These are phyloP conservation scores for Tachina grossa DNA, from an alignment of 2,888 invertebrate genomes.

Conservation along the genomic window DNA sequence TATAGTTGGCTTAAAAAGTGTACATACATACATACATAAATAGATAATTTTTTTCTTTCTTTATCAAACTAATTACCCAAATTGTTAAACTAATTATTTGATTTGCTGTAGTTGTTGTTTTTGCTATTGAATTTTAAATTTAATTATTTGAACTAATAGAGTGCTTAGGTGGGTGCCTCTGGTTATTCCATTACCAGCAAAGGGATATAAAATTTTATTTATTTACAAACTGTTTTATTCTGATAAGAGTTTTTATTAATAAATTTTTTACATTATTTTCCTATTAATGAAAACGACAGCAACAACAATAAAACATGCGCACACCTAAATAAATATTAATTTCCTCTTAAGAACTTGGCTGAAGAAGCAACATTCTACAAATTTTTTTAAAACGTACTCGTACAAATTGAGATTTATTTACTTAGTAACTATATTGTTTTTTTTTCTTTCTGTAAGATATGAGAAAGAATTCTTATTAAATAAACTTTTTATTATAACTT, in stretches of 20 bases:
- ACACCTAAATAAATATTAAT: conserved; percentile 79
- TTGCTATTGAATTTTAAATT: conserved; percentile 76
- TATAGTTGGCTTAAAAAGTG: conserved; percentile 37
- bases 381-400: background rate
- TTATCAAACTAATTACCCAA: conserved; percentile 71
- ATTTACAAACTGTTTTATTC: background rate
- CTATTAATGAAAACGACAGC: conserved; percentile 11
- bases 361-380: background rate
- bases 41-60: conserved; percentile 40
- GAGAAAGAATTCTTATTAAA: background rate
- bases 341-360: conserved; percentile 74
- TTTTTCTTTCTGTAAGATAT: background rate
- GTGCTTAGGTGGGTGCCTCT: conserved; percentile 39
- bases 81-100: conserved; percentile 78
- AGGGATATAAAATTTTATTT: conserved; percentile 6
- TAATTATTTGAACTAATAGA: conserved; percentile 71
- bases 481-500: background rate
- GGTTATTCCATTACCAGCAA: background rate
- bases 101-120: conserved; percentile 71
- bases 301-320: conserved; percentile 23
- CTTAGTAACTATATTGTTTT: background rate
- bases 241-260: conserved; percentile 50
- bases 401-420: conserved; percentile 25
- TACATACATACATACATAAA: conserved; percentile 6
- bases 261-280: conserved; percentile 19